Evolutionary conservation across 1,140 invertebrate genomes (phyloP).

Genomic region (Acromyrmex charruanus): DNA sequence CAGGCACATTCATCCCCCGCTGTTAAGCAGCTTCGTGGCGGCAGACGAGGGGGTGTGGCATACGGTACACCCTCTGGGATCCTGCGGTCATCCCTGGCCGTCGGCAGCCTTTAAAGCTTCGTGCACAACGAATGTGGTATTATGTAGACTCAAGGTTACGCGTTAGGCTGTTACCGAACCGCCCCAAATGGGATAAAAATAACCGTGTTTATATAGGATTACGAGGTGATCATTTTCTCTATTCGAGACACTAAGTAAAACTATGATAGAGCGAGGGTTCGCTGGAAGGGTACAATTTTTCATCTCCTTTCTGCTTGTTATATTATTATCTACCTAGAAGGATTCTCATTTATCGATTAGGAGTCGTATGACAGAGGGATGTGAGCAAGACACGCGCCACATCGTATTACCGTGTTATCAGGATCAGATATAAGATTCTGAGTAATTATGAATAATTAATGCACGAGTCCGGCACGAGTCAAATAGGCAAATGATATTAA

Average conservation of each 20-base stretch:
- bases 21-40: slow-evolving; percentile 74
- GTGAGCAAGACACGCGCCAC: neutral
- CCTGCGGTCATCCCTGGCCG: slow-evolving; percentile 78
- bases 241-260: slow-evolving; percentile 29
- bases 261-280: neutral
- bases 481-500: slow-evolving; percentile 11
- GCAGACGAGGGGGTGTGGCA: slow-evolving; percentile 72
- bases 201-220: slow-evolving; percentile 80
- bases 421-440: slow-evolving; percentile 19
- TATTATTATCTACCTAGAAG: slow-evolving; percentile 35
- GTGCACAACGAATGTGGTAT: slow-evolving; percentile 63
- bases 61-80: slow-evolving; percentile 63
- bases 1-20: slow-evolving; percentile 69
- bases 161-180: slow-evolving; percentile 69
- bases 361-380: slow-evolving; percentile 14
- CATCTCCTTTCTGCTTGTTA: slow-evolving; percentile 5
- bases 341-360: slow-evolving; percentile 60
- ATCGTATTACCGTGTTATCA: slow-evolving; percentile 10
- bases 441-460: slow-evolving; percentile 48
- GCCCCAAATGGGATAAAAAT: slow-evolving; percentile 79
- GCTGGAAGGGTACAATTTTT: slow-evolving; percentile 57
- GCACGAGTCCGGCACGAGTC: neutral
- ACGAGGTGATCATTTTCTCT: slow-evolving; percentile 73
- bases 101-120: slow-evolving; percentile 78
- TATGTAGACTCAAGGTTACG: slow-evolving; percentile 67